phyloP scores from a whole-genome alignment of 2,797 vertebrate genomes.

The Hippoglossus hippoglossus region DNA sequence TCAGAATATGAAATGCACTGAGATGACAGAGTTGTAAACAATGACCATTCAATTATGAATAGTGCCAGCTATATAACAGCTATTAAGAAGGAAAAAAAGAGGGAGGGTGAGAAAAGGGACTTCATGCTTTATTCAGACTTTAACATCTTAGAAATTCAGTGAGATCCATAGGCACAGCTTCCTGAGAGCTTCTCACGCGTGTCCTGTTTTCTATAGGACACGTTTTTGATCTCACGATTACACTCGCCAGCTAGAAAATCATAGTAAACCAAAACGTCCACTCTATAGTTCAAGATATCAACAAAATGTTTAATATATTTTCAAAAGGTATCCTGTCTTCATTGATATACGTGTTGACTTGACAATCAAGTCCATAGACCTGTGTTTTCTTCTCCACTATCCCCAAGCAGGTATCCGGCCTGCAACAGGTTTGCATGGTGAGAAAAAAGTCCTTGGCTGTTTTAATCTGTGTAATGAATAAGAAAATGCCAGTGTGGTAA shows the following conservation, averaged over 20 bases:
- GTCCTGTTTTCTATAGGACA: background rate
- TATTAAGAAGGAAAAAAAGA: constrained; percentile 21
- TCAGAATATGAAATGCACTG: constrained; percentile 34
- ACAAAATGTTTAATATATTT: background rate
- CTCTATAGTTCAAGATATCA: no score
- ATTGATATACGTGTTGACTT: background rate
- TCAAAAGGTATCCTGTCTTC: background rate
- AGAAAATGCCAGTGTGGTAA: constrained; percentile 92
- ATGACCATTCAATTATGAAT: constrained; percentile 71
- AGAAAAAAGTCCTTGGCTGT: constrained; percentile 61
- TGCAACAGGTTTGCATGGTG: constrained; percentile 82
- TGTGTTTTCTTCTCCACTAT: no score
- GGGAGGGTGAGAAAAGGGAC: constrained; percentile 42
- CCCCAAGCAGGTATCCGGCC: background rate
- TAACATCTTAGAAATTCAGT: constrained; percentile 8
- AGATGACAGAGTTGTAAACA: constrained; percentile 68
- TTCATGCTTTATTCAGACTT: constrained; percentile 44
- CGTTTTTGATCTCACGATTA: no score
- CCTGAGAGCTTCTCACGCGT: background rate
- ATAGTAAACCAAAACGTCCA: no score
- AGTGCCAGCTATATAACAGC: constrained; percentile 4
- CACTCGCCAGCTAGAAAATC: no score
- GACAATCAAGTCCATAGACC: no score
- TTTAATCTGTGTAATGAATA: constrained; percentile 98
- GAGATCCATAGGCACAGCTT: background rate